Evolutionary conservation across 2,888 invertebrate species (phyloP).

Genomic region (Chrysotoxum bicinctum): DNA sequence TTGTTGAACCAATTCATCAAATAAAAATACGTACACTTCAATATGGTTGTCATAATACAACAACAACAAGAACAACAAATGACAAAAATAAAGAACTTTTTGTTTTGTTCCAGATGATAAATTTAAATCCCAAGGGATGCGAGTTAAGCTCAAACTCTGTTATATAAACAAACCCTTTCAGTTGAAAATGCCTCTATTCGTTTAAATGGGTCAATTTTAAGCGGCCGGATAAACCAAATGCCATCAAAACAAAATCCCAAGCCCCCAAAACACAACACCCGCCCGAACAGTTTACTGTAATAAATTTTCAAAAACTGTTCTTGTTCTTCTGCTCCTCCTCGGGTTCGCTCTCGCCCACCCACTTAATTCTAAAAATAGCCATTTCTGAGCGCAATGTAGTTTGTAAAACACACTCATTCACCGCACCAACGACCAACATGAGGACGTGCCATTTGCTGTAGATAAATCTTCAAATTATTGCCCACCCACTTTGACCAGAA

Average conservation of each 20-base stretch:
- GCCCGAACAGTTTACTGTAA: constrained; percentile 35
- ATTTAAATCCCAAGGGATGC: constrained; percentile 5
- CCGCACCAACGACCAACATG: constrained; percentile 19
- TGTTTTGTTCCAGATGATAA: constrained; percentile 12
- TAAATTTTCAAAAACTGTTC: constrained; percentile 37
- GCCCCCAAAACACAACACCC: not conserved
- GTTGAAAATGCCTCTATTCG: constrained; percentile 1
- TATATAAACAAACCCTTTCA: constrained; percentile 13
- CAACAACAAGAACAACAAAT: not conserved
- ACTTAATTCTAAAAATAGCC: constrained; percentile 47
- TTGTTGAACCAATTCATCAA: constrained; percentile 5
- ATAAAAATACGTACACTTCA: not conserved
- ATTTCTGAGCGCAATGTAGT: constrained; percentile 43
- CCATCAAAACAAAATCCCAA: constrained; percentile 29
- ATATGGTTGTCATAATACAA: constrained; percentile 20
- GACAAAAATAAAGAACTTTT: not conserved
- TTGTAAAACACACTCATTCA: constrained; percentile 64
- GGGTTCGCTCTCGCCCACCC: not conserved
- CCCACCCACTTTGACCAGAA: constrained; percentile 48
- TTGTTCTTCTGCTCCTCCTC: not conserved
- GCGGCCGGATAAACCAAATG: constrained; percentile 16
- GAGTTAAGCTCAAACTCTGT: not conserved
- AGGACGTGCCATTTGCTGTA: constrained; percentile 40
- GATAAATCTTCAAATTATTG: constrained; percentile 69
- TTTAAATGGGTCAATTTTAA: constrained; percentile 45